phyloP scores from a whole-genome alignment of 2,888 invertebrate genomes.

The Cabera pusaria region DNA sequence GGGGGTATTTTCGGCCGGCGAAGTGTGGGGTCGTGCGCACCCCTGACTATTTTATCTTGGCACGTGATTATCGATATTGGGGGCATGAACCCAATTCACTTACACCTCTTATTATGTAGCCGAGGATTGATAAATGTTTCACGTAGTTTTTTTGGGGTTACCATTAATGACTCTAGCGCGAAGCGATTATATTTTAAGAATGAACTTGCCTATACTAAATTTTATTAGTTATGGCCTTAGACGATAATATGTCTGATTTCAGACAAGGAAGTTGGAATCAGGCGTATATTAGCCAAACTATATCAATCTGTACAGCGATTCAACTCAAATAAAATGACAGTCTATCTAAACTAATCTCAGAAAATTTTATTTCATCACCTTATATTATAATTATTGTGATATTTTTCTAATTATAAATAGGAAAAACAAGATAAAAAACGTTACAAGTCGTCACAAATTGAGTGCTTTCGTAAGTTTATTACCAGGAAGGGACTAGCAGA shows the following conservation, averaged over 20 bases:
- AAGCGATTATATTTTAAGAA: slow-evolving; percentile 4
- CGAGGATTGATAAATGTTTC: slow-evolving; percentile 58
- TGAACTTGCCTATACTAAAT: too few species aligned
- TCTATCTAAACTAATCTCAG: too few species aligned
- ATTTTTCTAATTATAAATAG: too few species aligned
- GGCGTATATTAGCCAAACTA: too few species aligned
- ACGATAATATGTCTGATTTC: too few species aligned
- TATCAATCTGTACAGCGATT: too few species aligned
- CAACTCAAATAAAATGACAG: too few species aligned
- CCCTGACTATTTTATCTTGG: slow-evolving; percentile 53
- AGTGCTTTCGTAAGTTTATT: slow-evolving; percentile 33
- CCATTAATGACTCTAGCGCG: slow-evolving; percentile 10
- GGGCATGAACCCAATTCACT: slow-evolving; percentile 71
- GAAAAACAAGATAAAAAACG: slow-evolving; percentile 20
- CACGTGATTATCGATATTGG: slow-evolving; percentile 70
- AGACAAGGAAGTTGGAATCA: too few species aligned
- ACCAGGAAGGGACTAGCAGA: slow-evolving; percentile 44
- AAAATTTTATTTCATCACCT: too few species aligned
- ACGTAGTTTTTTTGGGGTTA: slow-evolving; percentile 25
- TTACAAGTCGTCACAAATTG: slow-evolving; percentile 28
- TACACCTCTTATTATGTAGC: slow-evolving; percentile 57
- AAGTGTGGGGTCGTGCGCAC: slow-evolving; percentile 57
- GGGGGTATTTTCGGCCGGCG: slow-evolving; percentile 60
- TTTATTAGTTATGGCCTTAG: too few species aligned
- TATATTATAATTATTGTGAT: too few species aligned